Base-by-base conservation (phyloP, 2,888 invertebrate genomes). In the Cantharis nigra region DNA sequence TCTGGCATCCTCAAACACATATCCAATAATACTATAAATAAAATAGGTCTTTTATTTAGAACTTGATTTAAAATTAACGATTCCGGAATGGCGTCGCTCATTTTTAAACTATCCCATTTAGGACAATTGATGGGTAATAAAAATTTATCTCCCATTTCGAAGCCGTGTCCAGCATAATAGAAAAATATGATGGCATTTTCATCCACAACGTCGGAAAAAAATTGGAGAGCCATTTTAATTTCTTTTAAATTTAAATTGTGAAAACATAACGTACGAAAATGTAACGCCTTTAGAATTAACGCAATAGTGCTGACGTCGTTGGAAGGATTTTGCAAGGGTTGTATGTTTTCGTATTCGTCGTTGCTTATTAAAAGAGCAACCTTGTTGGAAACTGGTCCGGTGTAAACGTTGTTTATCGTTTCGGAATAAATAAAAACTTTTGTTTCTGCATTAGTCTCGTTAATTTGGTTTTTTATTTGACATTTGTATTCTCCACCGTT, bases 111-210 rank as follows among this genome's bases (percentile, higher is more conserved):
- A 2, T 49, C 26, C 74, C 89, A 87, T 3, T 82, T 81, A 0
- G 91, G 91, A 67, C 90, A 89, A 78, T 91, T 90, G 1, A 89
- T 85, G 3, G 90, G 88, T 3, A 91, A 84, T 86, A 91, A 89
- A 80, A 89, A 91, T 83, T 90, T 90, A 14, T 89, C 89, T 71
- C 90, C 90, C 4, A 90, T 81, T 81, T 91, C 89, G 82, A 90
- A 91, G 9, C 91, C 91, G 82, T 91, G 91, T 3, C 91, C 91
- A 14, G 90, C 91, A 79, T 90, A 91, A 83, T 90, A 91, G 77
- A 91, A 87, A 49, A 91, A 88, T 80, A 89, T 91, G 90, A 87
- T 74, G 87, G 89, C 80, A 63, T 81, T 82, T 62, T 80, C 69
- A 63, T 79, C 78, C 16, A 85, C 72, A n/a, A 83, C 75, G 69